These are phyloP conservation scores for Cossypha caffra DNA, from an alignment of 2,797 vertebrate genomes.

Conservation along the genomic window DNA sequence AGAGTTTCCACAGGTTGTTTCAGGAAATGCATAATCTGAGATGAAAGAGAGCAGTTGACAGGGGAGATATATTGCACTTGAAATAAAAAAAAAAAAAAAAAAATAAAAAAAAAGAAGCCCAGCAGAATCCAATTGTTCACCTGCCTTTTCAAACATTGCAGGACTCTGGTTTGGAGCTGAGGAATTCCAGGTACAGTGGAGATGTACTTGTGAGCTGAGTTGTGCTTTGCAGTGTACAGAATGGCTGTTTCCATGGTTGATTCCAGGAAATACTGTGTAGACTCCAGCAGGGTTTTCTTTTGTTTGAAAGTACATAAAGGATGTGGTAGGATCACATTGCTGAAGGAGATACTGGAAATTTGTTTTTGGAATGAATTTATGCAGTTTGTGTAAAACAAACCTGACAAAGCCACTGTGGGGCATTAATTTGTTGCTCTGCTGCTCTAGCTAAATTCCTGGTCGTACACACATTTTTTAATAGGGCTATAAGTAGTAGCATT, in stretches of 20 bases:
- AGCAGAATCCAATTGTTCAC: background rate
- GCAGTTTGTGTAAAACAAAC: background rate
- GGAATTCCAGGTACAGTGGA: background rate
- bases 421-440: background rate
- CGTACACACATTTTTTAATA: background rate
- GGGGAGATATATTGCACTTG: background rate
- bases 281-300: background rate
- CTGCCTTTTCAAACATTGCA: background rate
- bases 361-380: background rate
- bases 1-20: background rate
- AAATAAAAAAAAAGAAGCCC: no score
- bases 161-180: background rate
- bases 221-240: background rate
- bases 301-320: background rate
- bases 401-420: background rate
- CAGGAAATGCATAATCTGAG: background rate
- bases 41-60: background rate
- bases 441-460: background rate
- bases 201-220: rapidly evolving
- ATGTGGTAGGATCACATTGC: background rate
- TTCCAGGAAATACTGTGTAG: background rate
- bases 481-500: background rate
- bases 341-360: background rate
- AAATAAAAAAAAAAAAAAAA: background rate
- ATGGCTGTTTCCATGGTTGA: background rate